A percentile compares a stretch with the other conserved stretches of the same genome.
phyloP scores from a whole-genome alignment of 2,113 vertebrate genomes.

The Pollimyrus isidori region DNA sequence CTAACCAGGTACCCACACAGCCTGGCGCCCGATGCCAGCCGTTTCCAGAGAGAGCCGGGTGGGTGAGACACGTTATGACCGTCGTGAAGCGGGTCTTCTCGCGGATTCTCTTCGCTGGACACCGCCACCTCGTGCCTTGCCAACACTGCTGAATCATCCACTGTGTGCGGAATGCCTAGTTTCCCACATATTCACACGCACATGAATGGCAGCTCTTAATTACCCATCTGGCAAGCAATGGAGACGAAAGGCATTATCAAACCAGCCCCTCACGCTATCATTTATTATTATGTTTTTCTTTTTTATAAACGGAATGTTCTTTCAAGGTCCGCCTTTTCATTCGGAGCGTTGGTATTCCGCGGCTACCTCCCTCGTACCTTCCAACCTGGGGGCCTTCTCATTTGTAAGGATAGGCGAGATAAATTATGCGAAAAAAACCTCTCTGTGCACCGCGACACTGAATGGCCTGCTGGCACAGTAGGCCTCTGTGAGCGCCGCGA shows the following conservation, averaged over 20 bases:
- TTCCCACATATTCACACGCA: constrained; percentile 26
- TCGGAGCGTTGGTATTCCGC: constrained; percentile 34
- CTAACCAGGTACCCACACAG: neutral
- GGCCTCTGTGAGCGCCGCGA: constrained; percentile 17
- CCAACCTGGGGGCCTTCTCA: neutral
- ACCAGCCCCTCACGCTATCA: constrained; percentile 14
- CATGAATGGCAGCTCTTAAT: constrained; percentile 33
- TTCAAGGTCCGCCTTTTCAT: constrained; percentile 32
- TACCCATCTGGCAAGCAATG: constrained; percentile 9
- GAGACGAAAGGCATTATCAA: constrained; percentile 21
- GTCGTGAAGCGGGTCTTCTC: constrained; percentile 14
- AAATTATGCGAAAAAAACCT: constrained; percentile 21
- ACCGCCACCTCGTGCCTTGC: neutral
- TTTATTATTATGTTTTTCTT: constrained; percentile 4
- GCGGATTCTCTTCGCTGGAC: constrained; percentile 21
- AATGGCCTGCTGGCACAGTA: constrained; percentile 26
- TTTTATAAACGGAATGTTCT: constrained; percentile 22
- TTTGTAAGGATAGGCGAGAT: constrained; percentile 3
- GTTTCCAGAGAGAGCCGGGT: neutral
- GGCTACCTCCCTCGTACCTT: constrained; percentile 17
- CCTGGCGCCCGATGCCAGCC: neutral
- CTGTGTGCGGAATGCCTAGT: constrained; percentile 26
- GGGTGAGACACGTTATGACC: neutral
- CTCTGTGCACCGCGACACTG: constrained; percentile 15
- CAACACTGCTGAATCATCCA: constrained; percentile 31